A percentile compares a stretch with the other conserved stretches of the same genome.
phyloP scores from a whole-genome alignment of 2,797 vertebrate genomes.

The Merluccius polli region DNA sequence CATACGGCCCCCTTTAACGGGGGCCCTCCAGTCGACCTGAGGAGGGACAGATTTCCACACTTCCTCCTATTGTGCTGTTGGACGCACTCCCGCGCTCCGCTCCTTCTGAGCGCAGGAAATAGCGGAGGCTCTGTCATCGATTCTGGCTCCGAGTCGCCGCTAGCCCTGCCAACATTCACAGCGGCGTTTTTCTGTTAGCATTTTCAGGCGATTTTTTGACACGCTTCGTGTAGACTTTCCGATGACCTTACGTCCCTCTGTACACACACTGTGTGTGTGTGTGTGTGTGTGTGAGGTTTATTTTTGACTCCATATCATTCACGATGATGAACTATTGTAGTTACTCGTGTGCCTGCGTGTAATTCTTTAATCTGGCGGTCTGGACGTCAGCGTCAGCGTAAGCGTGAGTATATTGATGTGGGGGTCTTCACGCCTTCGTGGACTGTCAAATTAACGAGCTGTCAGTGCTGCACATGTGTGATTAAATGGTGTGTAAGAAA shows the following conservation, averaged over 20 bases:
- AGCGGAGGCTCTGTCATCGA: background rate
- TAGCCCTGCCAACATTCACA: background rate
- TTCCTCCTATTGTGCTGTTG: background rate
- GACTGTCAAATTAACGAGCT: constrained; percentile 66
- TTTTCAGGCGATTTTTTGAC: background rate
- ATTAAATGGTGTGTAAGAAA: constrained; percentile 43
- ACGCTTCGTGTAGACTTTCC: background rate
- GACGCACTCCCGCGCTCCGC: background rate
- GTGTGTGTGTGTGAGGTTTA: background rate
- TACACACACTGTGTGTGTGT: background rate
- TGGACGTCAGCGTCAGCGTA: constrained; percentile 46
- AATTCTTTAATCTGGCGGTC: constrained; percentile 48
- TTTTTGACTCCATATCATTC: constrained; percentile 21
- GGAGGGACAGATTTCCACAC: background rate
- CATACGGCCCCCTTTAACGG: background rate
- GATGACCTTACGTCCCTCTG: background rate
- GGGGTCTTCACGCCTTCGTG: constrained; percentile 53
- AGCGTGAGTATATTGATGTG: constrained; percentile 61
- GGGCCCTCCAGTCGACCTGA: background rate
- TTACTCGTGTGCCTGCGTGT: constrained; percentile 15
- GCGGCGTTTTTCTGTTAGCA: background rate
- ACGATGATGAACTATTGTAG: constrained; percentile 53
- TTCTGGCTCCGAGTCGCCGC: background rate
- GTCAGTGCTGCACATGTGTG: constrained; percentile 44
- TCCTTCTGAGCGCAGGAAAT: background rate